Evolutionary conservation across 2,888 invertebrate species (phyloP), one percentile per base, ranked within the genome.

Genomic region (Harpagoxenus sublaevis): DNA sequence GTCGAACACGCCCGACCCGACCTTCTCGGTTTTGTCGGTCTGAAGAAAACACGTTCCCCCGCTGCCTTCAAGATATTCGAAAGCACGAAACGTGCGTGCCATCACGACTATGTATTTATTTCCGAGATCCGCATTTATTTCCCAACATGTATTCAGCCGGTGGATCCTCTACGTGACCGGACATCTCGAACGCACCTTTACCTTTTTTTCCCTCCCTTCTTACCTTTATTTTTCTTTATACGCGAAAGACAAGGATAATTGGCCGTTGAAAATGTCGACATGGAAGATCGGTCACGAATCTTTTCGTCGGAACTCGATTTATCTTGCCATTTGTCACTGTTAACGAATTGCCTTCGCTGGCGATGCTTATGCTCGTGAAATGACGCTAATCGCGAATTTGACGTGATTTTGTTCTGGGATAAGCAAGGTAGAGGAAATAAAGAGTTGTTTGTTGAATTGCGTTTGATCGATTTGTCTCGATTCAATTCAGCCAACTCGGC

Each of bases 51-150:
- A 70, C 48, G 45, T 60, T 71, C 60, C 15, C 15, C 48, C 18
- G 31, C 45, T 45, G 57, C 23, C 42, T 35, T 48, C 12, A 23
- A 79, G 79, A 79, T 48, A 60, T 79, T 79, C 79, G 73, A 71
- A 71, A 79, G 71, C 71, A 79, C 57, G 71, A 71, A 48, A 71
- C 79, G 79, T 60, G 79, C 79, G 48, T 71, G 73, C 73, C 48
- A 60, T 71, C 79, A 71, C 77, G 77, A 66, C 55, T 57, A 35
- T 48, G 79, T 79, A 79, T 71, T 71, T 79, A 79, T 79, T 79
- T 71, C 71, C 45, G 45, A 70, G 71, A 77, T 77, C 75, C 65
- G 23, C 77, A 51, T 66, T 65, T 66, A 55, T 68, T 71, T 79
- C 15, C 35, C 74, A 15, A 15, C 63, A 28, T 42, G 79, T 71